These are phyloP conservation scores for Phortica magna DNA, from an alignment of 2,888 invertebrate species.

Conservation along the genomic window DNA sequence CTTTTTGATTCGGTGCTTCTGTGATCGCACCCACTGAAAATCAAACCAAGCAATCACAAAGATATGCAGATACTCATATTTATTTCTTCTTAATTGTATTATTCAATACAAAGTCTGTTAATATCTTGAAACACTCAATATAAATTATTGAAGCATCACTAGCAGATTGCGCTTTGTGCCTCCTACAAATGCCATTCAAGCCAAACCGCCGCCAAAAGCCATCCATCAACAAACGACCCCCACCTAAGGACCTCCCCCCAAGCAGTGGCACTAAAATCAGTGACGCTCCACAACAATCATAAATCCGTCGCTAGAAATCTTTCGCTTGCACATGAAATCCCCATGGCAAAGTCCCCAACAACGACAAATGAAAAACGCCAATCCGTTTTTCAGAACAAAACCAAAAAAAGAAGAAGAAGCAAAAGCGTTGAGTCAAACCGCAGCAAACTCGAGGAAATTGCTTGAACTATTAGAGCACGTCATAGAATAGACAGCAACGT, in stretches of 20 bases:
- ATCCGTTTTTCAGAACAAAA: background rate
- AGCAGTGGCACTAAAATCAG: background rate
- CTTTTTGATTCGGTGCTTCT: too few relatives aligned
- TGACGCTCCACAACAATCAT: constrained; percentile 1
- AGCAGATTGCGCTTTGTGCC: too few relatives aligned
- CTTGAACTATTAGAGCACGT: constrained; percentile 19
- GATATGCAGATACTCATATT: too few relatives aligned
- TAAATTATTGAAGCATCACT: too few relatives aligned
- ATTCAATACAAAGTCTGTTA: too few relatives aligned
- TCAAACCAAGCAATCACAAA: too few relatives aligned
- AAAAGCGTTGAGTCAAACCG: background rate
- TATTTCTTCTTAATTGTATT: too few relatives aligned
- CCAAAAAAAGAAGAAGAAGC: background rate
- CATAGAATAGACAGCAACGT: constrained; percentile 22
- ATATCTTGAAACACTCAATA: too few relatives aligned
- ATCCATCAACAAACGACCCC: background rate
- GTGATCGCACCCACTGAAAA: too few relatives aligned
- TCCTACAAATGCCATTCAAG: background rate
- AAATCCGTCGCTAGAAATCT: background rate
- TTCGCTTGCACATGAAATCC: constrained; percentile 6
- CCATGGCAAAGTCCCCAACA: constrained; percentile 5
- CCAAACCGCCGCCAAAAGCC: background rate
- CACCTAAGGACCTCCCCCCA: background rate
- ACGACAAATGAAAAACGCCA: background rate
- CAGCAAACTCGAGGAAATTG: background rate